Percentiles rank a stretch among this genome's conserved stretches.
Conservation (phyloP, 1,140 invertebrate species). For the Sarcophaga peregrina region DNA sequence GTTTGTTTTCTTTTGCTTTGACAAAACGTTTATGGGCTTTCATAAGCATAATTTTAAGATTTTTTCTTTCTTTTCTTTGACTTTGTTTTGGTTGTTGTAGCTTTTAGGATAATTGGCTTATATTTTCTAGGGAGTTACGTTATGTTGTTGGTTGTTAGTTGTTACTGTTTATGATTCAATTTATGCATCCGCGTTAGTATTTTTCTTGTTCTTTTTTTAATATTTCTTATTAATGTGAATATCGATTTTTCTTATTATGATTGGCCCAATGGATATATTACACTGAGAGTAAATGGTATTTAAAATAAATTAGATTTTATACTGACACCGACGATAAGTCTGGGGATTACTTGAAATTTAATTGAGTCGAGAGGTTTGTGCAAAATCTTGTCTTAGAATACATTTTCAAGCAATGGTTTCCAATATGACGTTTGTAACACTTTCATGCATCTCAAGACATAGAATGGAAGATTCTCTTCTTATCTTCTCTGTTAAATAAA, state of each 20-base stretch:
- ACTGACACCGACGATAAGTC: no score
- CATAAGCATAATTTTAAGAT: slow-evolving; percentile 12
- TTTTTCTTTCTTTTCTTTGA: neutral
- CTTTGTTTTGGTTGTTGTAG: neutral
- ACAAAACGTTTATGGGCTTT: slow-evolving; percentile 14
- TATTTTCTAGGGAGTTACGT: neutral
- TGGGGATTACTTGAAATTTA: no score
- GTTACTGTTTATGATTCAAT: slow-evolving; percentile 44
- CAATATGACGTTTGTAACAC: no score
- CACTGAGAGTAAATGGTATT: neutral
- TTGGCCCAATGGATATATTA: neutral
- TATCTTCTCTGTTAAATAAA: no score
- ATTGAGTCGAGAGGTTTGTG: no score
- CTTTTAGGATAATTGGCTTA: slow-evolving; percentile 11
- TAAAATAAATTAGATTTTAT: neutral
- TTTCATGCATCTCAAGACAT: no score
- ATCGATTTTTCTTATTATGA: neutral
- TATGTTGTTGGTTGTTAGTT: slow-evolving; percentile 25
- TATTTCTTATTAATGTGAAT: slow-evolving; percentile 27
- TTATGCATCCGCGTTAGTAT: slow-evolving; percentile 46
- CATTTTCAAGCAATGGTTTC: no score
- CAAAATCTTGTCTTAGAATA: no score
- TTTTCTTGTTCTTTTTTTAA: slow-evolving; percentile 17
- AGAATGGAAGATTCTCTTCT: no score
- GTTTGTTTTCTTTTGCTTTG: neutral